These are phyloP conservation scores for Cervus canadensis DNA, from an alignment of 2,113 vertebrate genomes.

Conservation along the genomic window DNA sequence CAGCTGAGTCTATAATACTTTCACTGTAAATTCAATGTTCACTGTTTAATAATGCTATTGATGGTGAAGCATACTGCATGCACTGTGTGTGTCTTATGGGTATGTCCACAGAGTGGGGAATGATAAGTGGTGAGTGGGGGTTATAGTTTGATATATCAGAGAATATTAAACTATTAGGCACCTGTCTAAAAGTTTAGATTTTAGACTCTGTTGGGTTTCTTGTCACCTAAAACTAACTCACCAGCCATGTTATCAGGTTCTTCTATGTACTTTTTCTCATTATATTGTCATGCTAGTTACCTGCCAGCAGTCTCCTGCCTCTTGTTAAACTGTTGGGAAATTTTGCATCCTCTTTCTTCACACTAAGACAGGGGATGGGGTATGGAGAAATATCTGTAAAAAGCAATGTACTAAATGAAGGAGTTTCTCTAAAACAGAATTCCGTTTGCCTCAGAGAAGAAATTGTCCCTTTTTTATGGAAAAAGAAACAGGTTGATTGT, in stretches of 20 bases:
- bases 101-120: background rate
- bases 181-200: background rate
- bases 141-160: background rate
- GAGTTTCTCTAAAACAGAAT: background rate
- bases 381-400: too few species aligned
- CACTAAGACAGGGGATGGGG: background rate
- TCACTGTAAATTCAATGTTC: background rate
- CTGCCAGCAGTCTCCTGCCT: background rate
- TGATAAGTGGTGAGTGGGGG: background rate
- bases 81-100: background rate
- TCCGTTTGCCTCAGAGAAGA: background rate
- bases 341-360: background rate
- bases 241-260: background rate
- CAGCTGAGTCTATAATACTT: background rate
- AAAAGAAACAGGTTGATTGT: background rate
- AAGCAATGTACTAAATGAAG: background rate
- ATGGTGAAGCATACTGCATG: background rate
- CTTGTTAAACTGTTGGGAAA: background rate
- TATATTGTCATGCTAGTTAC: background rate
- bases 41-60: background rate
- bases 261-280: background rate
- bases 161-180: background rate
- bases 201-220: background rate
- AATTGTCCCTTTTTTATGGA: background rate
- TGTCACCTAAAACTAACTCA: background rate